These are phyloP conservation scores for Glandiceps talaboti DNA, from an alignment of 53 echinoderm and acorn worm genomes.

Conservation along the genomic window DNA sequence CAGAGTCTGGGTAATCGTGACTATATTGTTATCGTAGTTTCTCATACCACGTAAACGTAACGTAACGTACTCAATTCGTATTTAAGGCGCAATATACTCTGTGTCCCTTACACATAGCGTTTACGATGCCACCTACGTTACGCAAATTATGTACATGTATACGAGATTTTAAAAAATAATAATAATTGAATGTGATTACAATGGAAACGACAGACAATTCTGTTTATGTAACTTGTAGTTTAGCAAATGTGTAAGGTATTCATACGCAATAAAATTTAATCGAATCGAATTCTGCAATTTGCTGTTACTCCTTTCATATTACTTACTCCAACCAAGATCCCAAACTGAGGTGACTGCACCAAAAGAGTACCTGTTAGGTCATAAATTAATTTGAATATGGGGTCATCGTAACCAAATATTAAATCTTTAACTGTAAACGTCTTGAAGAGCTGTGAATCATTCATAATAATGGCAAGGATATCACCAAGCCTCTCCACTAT, in stretches of 20 bases:
- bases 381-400: slow-evolving; percentile 36
- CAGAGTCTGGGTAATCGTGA: too few relatives aligned
- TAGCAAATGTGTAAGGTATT: not conserved
- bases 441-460: slow-evolving; percentile 23
- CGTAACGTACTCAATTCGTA: too few relatives aligned
- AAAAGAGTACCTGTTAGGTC: slow-evolving; percentile 13
- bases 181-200: not conserved
- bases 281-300: too few relatives aligned
- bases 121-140: too few relatives aligned
- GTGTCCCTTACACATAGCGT: too few relatives aligned
- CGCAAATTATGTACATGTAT: too few relatives aligned
- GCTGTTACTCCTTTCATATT: not conserved
- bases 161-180: too few relatives aligned
- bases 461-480: slow-evolving; percentile 21
- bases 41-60: too few relatives aligned
- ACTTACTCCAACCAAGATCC: slow-evolving; percentile 61
- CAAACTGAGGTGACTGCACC: slow-evolving; percentile 48
- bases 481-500: slow-evolving; percentile 29
- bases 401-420: slow-evolving; percentile 63
- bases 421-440: slow-evolving; percentile 32
- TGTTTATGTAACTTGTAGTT: not conserved
- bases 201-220: not conserved
- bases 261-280: too few relatives aligned
- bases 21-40: too few relatives aligned
- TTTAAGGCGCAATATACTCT: too few relatives aligned